Base-by-base conservation (phyloP, 2,113 vertebrate species). In the Neotragus pygmaeus region DNA sequence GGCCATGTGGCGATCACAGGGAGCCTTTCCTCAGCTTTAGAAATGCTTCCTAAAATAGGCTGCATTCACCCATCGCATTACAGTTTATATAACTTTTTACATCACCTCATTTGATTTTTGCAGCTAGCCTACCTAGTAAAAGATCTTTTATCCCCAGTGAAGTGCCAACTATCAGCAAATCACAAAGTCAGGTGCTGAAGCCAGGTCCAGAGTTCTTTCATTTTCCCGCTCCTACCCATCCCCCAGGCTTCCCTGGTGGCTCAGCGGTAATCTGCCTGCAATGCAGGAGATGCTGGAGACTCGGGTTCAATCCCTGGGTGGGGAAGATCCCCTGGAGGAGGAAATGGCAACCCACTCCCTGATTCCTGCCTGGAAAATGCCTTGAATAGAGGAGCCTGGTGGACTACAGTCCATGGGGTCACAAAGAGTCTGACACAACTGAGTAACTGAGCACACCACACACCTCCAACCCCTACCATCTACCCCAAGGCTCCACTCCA, bases 401-500 rank as follows among this genome's bases (percentile, higher is more conserved):
- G 36, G 36, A 6, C 70, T 27, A 43, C 70, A 75, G 23, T 27
- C 70, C 23, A 27, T 7, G 12, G 39, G 23, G 36, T 75, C 39
- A 27, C 70, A 14, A 43, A 43, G 70, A 75, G 23, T 75, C 3
- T 0, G 39, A 43, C 39, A 75, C 0, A 1, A 27, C 39, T 15
- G 70, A 75, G 70, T 27, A 3, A 23, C n/a, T 5, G 9, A 43
- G 66, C 23, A 7, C 39, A 75, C 21, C 39, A 75, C 21, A 25
- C 5, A 0, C 7, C 6, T 5, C 16, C 23, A 21, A 7, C 3
- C 19, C 15, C 5, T 28, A 51, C 28, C 1, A 0, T 53, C 33
- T n/a, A 25, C 6, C 8, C 30, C 6, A 3, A 13, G 12, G 12
- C n/a, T 33, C 7, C 15, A 3, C 2, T 0, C 2, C 21, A 5